These are phyloP conservation scores for Heteromyza rotundicornis DNA, from an alignment of 2,888 invertebrate species.

Conservation along the genomic window DNA sequence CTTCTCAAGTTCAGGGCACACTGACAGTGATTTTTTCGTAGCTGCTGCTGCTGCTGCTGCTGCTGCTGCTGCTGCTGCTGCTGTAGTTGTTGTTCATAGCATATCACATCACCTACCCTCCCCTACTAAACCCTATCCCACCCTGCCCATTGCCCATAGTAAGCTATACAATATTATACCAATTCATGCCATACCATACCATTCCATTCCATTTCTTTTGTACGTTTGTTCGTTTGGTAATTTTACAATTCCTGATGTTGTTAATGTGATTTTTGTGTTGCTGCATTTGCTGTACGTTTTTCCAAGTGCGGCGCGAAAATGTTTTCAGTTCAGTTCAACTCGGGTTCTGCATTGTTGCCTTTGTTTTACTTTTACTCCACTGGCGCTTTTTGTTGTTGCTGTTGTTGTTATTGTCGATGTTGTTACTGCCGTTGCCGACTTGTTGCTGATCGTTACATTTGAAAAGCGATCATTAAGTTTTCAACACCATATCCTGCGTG, in stretches of 20 bases:
- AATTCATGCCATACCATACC: background rate
- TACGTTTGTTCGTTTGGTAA: conserved; percentile 22
- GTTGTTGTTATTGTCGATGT: background rate
- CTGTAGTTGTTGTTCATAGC: conserved; percentile 21
- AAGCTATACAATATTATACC: too few relatives aligned
- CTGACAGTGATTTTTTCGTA: conserved; percentile 13
- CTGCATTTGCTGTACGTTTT: background rate
- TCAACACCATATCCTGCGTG: conserved; percentile 39
- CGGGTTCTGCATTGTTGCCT: background rate
- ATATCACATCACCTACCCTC: too few relatives aligned
- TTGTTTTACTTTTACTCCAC: background rate
- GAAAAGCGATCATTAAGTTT: conserved; percentile 42
- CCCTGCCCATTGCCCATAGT: too few relatives aligned
- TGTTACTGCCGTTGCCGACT: conserved; percentile 13
- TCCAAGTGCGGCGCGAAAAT: background rate
- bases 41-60: conserved; percentile 13
- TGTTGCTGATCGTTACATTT: conserved; percentile 36
- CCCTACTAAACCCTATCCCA: too few relatives aligned
- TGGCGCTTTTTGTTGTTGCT: background rate
- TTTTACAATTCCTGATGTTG: conserved; percentile 29
- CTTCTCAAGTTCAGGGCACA: conserved; percentile 32
- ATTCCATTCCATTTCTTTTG: background rate
- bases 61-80: conserved; percentile 14
- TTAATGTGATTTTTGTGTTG: conserved; percentile 28
- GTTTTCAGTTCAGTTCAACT: background rate